Conservation (phyloP, 23 tunicate genomes). For the Halocynthia aurantium region DNA sequence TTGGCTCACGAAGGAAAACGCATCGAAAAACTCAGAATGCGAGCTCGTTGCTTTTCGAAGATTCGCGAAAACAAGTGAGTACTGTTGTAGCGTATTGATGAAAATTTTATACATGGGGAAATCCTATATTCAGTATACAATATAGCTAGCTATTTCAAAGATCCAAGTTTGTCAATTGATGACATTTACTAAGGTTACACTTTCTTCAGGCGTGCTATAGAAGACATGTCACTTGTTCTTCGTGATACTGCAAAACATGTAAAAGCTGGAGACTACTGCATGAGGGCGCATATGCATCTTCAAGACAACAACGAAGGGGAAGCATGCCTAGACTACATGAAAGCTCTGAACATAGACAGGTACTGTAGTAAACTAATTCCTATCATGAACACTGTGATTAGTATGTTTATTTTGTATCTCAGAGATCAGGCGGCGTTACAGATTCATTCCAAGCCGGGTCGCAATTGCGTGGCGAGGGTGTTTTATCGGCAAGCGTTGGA, state of each 20-base stretch:
- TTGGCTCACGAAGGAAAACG: conserved; percentile 40
- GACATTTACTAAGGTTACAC: not conserved
- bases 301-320: conserved; percentile 52
- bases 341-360: conserved; percentile 56
- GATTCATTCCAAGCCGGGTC: conserved; percentile 67
- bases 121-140: not conserved
- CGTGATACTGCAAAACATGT: conserved; percentile 41
- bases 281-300: conserved; percentile 41
- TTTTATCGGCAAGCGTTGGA: conserved; percentile 67
- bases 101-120: not conserved
- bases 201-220: conserved; percentile 47
- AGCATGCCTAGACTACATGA: conserved; percentile 69
- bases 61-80: conserved; percentile 47
- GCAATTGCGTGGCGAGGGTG: conserved; percentile 28
- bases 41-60: conserved; percentile 45
- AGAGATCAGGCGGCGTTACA: conserved; percentile 46
- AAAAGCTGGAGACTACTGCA: conserved; percentile 54
- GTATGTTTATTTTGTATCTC: not conserved
- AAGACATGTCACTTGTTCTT: conserved; percentile 53
- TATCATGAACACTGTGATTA: not conserved
- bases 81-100: not conserved
- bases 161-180: not conserved
- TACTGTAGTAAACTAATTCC: not conserved
- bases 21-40: conserved; percentile 49
- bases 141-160: not conserved